Conservation (phyloP, 2,888 invertebrate genomes). For the Vesta saturnalis region DNA sequence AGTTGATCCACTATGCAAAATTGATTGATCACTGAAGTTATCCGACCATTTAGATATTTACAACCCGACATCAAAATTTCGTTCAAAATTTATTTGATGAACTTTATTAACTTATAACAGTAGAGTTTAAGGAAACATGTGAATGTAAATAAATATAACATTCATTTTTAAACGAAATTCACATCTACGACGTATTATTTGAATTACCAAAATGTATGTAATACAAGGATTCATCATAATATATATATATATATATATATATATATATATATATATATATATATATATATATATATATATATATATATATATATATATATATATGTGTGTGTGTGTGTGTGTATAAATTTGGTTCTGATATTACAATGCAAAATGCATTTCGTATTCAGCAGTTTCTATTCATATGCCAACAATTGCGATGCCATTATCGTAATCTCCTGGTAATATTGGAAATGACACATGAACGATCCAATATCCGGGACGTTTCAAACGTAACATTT, state of each 20-base stretch:
- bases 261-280: too few relatives aligned
- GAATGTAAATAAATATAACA: neutral
- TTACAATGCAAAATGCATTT: conserved; percentile 52
- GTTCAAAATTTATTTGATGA: neutral
- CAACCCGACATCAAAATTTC: conserved; percentile 2
- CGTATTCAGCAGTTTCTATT: conserved; percentile 47
- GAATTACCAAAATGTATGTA: too few relatives aligned
- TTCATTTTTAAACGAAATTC: too few relatives aligned
- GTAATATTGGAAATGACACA: conserved; percentile 57
- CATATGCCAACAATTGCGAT: conserved; percentile 49
- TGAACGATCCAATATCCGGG: conserved; percentile 57
- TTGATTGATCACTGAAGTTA: conserved; percentile 13
- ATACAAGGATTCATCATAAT: too few relatives aligned
- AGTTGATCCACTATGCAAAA: neutral
- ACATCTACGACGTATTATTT: too few relatives aligned
- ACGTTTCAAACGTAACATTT: conserved; percentile 52
- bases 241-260: too few relatives aligned
- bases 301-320: too few relatives aligned
- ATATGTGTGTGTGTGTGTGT: conserved; percentile 46
- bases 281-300: too few relatives aligned
- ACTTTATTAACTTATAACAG: neutral
- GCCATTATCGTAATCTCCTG: conserved; percentile 52
- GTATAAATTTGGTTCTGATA: conserved; percentile 48
- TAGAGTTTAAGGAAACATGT: neutral
- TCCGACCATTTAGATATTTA: conserved; percentile 5